Evolutionary conservation across 2,113 vertebrate species (phyloP), one percentile per base, ranked within the genome.

Genomic region (Equus quagga): DNA sequence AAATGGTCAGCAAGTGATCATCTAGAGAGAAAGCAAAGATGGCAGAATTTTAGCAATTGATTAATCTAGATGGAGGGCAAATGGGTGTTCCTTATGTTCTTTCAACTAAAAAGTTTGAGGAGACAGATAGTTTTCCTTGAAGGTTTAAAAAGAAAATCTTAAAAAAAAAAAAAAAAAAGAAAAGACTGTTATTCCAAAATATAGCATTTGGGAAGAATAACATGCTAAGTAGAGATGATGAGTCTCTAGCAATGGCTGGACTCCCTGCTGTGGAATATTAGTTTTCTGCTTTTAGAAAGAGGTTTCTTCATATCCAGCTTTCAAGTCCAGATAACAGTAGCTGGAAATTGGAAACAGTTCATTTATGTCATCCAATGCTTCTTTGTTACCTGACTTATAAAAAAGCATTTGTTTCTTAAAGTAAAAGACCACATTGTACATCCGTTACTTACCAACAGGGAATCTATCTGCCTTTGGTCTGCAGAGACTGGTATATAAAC

Each of bases 341-440:
- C 72, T 96, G 60, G 95, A 97, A 97, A 97, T 67, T 96, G 89
- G 93, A 90, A 96, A 96, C 89, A 89, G 94, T 91, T 96, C 95
- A 73, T 97, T 98, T 98, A 76, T 96, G 75, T 96, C 89, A 96
- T 87, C 93, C 56, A 87, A 89, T 96, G 91, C 96, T 79, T 96
- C 96, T 97, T 97, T 98, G 96, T 98, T 96, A 97, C 91, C 89
- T 96, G 88, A 80, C 82, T 96, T 94, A 97, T 76, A 96, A 91
- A 83, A 97, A 97, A 91, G 67, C 94, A 88, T 96, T 97, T 97
- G 96, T 97, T 97, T 98, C 95, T 96, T 96, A 94, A 97, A 97
- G 91, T 97, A 93, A 97, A 97, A 97, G 96, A 58, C 80, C 70
- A 54, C 81, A 91, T 94, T 98, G 93, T 96, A 62, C 49, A 92